Conservation (phyloP, 2,113 vertebrate genomes). For the Hemiscyllium ocellatum region DNA sequence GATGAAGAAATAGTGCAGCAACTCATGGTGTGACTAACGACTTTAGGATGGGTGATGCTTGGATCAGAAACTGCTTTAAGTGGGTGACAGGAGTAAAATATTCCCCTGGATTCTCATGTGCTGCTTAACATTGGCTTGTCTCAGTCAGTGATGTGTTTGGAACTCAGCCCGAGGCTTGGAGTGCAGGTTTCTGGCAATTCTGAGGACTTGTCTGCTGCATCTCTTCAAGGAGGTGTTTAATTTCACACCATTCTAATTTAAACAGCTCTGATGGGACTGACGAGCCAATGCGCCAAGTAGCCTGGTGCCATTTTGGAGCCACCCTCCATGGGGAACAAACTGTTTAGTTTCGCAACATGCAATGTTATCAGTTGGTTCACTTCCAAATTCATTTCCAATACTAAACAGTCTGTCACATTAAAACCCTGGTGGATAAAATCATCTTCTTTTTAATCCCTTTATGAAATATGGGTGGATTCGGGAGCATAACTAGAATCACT, state of each 20-base stretch:
- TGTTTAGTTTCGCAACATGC: neutral
- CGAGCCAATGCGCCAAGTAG: neutral
- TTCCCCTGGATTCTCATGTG: neutral
- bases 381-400: neutral
- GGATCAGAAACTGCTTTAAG: neutral
- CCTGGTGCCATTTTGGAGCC: neutral
- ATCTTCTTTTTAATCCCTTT: neutral
- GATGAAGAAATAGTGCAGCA: neutral
- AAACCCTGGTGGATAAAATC: neutral
- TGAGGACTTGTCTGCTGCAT: neutral
- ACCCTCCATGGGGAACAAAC: neutral
- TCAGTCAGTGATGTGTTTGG: neutral
- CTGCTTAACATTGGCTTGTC: neutral
- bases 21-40: neutral
- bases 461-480: neutral
- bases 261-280: neutral
- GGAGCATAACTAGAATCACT: neutral
- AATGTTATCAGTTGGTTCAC: neutral
- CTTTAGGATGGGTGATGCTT: neutral
- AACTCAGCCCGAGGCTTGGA: neutral
- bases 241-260: slow-evolving; percentile 4
- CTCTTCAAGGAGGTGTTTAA: neutral
- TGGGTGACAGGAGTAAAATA: neutral
- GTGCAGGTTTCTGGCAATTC: neutral
- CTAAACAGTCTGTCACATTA: neutral